Evolutionary conservation across 2,888 invertebrate species (phyloP).

Genomic region (Reticulitermes lucifugus): DNA sequence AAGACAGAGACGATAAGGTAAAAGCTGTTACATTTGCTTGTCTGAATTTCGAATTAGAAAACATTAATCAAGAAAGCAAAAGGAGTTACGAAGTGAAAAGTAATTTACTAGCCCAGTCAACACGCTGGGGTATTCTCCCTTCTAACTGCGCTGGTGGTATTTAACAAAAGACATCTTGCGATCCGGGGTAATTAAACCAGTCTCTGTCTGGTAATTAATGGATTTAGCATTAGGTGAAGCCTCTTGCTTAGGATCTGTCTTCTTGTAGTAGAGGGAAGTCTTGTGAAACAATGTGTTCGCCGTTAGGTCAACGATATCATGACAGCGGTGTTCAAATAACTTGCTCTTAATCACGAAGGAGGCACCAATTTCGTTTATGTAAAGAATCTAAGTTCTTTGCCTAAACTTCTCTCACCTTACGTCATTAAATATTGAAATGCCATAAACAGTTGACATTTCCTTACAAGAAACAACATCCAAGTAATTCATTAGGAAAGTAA

Average conservation of each 20-base stretch:
- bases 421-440: too few species aligned
- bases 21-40: not conserved
- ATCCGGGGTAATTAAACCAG: slow-evolving; percentile 1
- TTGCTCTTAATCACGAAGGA: not conserved
- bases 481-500: too few species aligned
- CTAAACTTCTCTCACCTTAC: too few species aligned
- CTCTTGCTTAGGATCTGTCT: not conserved
- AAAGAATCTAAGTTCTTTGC: too few species aligned
- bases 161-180: not conserved
- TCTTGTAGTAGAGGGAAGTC: not conserved
- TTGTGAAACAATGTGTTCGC: not conserved
- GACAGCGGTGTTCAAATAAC: not conserved
- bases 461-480: too few species aligned
- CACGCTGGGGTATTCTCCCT: not conserved
- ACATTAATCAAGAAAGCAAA: slow-evolving; percentile 6
- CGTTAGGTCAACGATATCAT: not conserved
- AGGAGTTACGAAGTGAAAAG: slow-evolving; percentile 2
- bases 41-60: slow-evolving; percentile 12
- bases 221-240: slow-evolving; percentile 1
- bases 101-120: not conserved
- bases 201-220: not conserved
- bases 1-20: not conserved
- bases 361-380: too few species aligned
- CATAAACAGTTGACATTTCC: too few species aligned
- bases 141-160: not conserved